Conservation (phyloP, 2,888 invertebrate genomes). For the Pammene aurita region DNA sequence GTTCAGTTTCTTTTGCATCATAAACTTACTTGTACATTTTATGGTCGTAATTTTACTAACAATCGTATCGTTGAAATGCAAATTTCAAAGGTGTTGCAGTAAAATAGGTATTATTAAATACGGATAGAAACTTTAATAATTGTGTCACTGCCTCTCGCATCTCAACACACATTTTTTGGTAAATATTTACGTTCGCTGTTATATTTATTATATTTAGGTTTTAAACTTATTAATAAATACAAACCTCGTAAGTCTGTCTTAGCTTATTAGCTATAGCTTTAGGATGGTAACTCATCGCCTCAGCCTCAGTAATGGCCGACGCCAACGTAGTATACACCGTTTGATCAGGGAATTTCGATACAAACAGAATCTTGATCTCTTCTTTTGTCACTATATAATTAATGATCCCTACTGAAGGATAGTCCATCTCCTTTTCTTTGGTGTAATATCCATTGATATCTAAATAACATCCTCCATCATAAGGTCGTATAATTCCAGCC, state of each 20-base stretch:
- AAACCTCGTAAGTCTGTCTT: constrained; percentile 25
- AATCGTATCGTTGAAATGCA: too few relatives aligned
- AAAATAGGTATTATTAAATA: too few relatives aligned
- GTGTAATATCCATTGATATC: constrained; percentile 14
- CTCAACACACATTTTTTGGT: too few relatives aligned
- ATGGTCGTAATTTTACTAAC: too few relatives aligned
- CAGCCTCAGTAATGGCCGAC: neutral
- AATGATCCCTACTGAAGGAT: constrained; percentile 31
- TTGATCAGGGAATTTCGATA: neutral
- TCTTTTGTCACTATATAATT: constrained; percentile 14
- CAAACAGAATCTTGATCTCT: constrained; percentile 25
- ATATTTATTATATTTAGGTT: neutral
- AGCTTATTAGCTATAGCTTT: neutral
- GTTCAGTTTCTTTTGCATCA: too few relatives aligned
- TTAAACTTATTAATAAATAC: neutral
- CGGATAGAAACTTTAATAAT: too few relatives aligned
- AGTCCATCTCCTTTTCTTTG: constrained; percentile 36
- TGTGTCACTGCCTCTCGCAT: too few relatives aligned
- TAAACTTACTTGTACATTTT: too few relatives aligned
- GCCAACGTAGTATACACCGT: neutral
- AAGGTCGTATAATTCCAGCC: constrained; percentile 24
- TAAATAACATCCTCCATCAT: constrained; percentile 35
- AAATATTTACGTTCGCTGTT: too few relatives aligned
- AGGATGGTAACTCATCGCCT: neutral
- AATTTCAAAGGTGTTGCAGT: too few relatives aligned